Conservation (phyloP, 2,888 invertebrate genomes). For the Athalia cordata region DNA sequence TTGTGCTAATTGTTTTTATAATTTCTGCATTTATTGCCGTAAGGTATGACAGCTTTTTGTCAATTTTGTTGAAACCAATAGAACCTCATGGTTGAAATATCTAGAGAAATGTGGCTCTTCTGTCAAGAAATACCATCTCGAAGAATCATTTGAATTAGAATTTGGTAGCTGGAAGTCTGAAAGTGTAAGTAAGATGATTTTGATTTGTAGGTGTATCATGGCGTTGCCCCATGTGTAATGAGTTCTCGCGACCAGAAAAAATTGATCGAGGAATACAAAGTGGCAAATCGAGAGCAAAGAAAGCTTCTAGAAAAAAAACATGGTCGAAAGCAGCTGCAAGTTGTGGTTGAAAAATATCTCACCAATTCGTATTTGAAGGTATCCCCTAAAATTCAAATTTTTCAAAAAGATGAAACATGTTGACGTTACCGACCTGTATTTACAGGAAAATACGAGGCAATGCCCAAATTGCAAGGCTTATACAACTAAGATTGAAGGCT, state of each 20-base stretch:
- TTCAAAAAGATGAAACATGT: too few species aligned
- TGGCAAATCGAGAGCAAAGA: constrained; percentile 49
- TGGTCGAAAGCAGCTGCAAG: constrained; percentile 59
- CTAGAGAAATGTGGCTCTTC: too few species aligned
- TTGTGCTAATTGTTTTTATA: constrained; percentile 59
- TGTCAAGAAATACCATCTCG: not conserved
- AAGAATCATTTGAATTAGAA: not conserved
- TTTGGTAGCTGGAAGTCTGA: not conserved
- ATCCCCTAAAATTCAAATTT: constrained; percentile 2
- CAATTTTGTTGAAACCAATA: too few species aligned
- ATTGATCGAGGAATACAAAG: constrained; percentile 57
- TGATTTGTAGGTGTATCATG: constrained; percentile 60
- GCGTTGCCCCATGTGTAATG: constrained; percentile 57
- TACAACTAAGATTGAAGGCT: constrained; percentile 56
- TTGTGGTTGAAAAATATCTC: constrained; percentile 57
- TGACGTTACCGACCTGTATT: not conserved
- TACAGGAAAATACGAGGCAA: constrained; percentile 57
- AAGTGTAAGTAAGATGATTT: not conserved
- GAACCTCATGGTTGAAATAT: too few species aligned
- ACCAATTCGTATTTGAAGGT: constrained; percentile 58
- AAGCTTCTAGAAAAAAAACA: constrained; percentile 56
- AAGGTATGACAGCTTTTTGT: constrained; percentile 55
- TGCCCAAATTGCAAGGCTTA: constrained; percentile 60
- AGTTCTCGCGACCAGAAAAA: constrained; percentile 46
- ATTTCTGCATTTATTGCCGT: constrained; percentile 61